Evolutionary conservation across 1,140 invertebrate species (phyloP).

Genomic region (Achatina immaculata): DNA sequence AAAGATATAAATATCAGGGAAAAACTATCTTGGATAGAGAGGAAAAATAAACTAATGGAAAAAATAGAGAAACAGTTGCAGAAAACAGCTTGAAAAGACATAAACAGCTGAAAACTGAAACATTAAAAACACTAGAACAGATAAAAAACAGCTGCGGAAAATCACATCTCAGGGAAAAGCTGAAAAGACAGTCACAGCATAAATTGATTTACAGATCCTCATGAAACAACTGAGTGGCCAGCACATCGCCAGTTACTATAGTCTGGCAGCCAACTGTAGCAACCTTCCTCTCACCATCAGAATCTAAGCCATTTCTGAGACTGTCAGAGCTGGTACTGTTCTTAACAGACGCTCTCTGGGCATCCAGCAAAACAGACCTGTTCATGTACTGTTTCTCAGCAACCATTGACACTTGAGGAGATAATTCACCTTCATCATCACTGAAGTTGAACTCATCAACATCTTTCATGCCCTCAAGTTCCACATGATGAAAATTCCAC

Average conservation of each 20-base stretch:
- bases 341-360: slow-evolving; percentile 42
- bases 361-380: slow-evolving; percentile 64
- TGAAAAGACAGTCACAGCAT: no score
- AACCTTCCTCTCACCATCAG: slow-evolving; percentile 43
- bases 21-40: no score
- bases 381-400: slow-evolving; percentile 70
- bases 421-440: slow-evolving; percentile 54
- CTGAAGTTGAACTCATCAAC: slow-evolving; percentile 64
- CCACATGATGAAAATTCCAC: slow-evolving; percentile 68
- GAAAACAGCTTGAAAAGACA: no score
- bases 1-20: no score
- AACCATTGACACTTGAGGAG: slow-evolving; percentile 67
- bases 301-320: slow-evolving; percentile 26
- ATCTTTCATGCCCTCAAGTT: slow-evolving; percentile 61
- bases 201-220: slow-evolving; percentile 67
- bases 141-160: no score
- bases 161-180: no score
- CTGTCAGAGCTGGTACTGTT: slow-evolving; percentile 32
- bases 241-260: slow-evolving; percentile 69
- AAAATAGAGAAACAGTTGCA: no score
- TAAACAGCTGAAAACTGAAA: no score
- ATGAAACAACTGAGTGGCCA: slow-evolving; percentile 71
- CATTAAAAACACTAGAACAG: no score
- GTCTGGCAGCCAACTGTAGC: slow-evolving; percentile 67
- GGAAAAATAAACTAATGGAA: no score